Percentiles rank a stretch among this genome's conserved stretches.
phyloP scores from a whole-genome alignment of 2,797 vertebrate species.

The Lithobates pipiens region DNA sequence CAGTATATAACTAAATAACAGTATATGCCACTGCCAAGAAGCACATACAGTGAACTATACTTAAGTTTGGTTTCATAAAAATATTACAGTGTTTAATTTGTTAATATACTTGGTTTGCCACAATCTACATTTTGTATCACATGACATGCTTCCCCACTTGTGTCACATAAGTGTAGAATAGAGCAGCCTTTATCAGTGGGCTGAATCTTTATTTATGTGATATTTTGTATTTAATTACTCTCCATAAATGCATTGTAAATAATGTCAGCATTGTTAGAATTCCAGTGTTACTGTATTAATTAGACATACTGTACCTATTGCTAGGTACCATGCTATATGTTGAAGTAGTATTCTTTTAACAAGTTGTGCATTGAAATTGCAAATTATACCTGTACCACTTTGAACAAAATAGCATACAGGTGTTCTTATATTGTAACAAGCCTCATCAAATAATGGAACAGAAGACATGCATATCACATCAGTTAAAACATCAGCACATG shows the following conservation, averaged over 20 bases:
- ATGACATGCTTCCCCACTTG: background rate
- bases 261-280: background rate
- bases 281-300: background rate
- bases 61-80: no score
- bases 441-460: background rate
- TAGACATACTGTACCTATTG: background rate
- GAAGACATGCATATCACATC: background rate
- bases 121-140: background rate
- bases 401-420: background rate
- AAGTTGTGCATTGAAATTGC: background rate
- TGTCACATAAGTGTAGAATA: background rate
- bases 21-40: no score
- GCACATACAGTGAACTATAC: no score
- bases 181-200: background rate
- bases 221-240: conserved; percentile 4
- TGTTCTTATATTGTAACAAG: background rate
- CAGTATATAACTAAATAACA: no score
- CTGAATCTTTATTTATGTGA: background rate
- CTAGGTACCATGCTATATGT: background rate
- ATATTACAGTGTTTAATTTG: no score
- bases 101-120: background rate
- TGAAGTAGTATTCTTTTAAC: background rate
- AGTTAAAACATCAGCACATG: background rate
- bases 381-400: background rate
- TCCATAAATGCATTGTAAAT: conserved; percentile 6